A percentile compares a stretch with the other conserved stretches of the same genome.
phyloP scores from a whole-genome alignment of 2,113 vertebrate genomes.

The Peromyscus californicus region DNA sequence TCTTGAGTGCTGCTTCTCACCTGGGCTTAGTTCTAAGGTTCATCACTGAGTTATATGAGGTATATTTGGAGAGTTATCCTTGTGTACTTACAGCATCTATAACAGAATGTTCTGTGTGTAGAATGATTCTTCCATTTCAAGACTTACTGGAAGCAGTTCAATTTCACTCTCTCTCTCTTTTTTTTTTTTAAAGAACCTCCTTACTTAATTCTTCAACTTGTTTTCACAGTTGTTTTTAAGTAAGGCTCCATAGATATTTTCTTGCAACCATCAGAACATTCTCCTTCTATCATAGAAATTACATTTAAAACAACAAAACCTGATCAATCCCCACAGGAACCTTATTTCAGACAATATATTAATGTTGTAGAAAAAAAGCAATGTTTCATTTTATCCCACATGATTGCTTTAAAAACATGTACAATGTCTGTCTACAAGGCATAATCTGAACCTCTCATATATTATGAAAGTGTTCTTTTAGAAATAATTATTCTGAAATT shows the following conservation, averaged over 20 bases:
- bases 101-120: slow-evolving; percentile 14
- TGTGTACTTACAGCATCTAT: slow-evolving; percentile 34
- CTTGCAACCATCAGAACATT: background rate
- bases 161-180: background rate
- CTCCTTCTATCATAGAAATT: slow-evolving; percentile 18
- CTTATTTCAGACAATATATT: background rate
- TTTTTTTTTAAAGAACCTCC: background rate
- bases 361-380: slow-evolving; percentile 21
- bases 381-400: background rate
- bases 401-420: background rate
- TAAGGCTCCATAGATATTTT: slow-evolving; percentile 37
- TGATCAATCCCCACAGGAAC: background rate
- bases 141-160: background rate
- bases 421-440: background rate
- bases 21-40: slow-evolving; percentile 76
- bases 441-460: background rate
- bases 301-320: slow-evolving; percentile 29
- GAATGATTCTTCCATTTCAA: slow-evolving; percentile 8
- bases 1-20: slow-evolving; percentile 81
- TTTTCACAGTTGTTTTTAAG: slow-evolving; percentile 58
- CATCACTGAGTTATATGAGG: slow-evolving; percentile 82
- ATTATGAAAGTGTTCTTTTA: slow-evolving; percentile 38
- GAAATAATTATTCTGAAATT: background rate
- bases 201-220: slow-evolving; percentile 19
- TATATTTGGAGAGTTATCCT: slow-evolving; percentile 64